Evolutionary conservation across 2,797 vertebrate species (phyloP).

Genomic region (Nannoperca obscura): DNA sequence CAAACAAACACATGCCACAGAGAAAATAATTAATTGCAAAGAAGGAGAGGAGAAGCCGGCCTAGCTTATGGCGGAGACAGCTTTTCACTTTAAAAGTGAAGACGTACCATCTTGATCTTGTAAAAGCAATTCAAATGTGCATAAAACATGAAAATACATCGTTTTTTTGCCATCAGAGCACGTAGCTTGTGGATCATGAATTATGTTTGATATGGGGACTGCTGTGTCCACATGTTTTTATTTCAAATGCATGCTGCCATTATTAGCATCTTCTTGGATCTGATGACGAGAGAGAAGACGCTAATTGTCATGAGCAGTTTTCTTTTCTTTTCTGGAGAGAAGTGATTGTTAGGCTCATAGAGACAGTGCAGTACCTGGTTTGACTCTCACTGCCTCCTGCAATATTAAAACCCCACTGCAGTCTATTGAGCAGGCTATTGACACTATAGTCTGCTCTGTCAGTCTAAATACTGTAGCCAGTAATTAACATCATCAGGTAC

Average conservation of each 20-base stretch:
- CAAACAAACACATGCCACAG: slow-evolving; percentile 87
- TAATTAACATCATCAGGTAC: slow-evolving; percentile 58
- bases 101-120: slow-evolving; percentile 84
- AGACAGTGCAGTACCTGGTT: slow-evolving; percentile 52
- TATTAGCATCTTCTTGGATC: slow-evolving; percentile 49
- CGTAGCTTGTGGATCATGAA: slow-evolving; percentile 75
- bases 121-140: slow-evolving; percentile 85
- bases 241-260: slow-evolving; percentile 54
- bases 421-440: slow-evolving; percentile 49
- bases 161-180: slow-evolving; percentile 73
- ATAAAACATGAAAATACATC: slow-evolving; percentile 88
- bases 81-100: slow-evolving; percentile 78
- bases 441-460: slow-evolving; percentile 57
- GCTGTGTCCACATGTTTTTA: slow-evolving; percentile 78
- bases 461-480: slow-evolving; percentile 53
- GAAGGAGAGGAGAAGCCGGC: slow-evolving; percentile 74
- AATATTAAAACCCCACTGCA: slow-evolving; percentile 32
- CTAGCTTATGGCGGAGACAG: slow-evolving; percentile 74
- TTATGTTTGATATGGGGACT: slow-evolving; percentile 78
- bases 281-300: slow-evolving; percentile 50
- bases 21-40: slow-evolving; percentile 88
- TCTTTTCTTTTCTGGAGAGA: slow-evolving; percentile 38
- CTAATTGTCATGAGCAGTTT: slow-evolving; percentile 73
- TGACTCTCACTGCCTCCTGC: slow-evolving; percentile 44
- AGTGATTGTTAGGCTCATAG: slow-evolving; percentile 40